These are phyloP conservation scores for Pipa parva DNA, from an alignment of 2,113 vertebrate species.

Conservation along the genomic window DNA sequence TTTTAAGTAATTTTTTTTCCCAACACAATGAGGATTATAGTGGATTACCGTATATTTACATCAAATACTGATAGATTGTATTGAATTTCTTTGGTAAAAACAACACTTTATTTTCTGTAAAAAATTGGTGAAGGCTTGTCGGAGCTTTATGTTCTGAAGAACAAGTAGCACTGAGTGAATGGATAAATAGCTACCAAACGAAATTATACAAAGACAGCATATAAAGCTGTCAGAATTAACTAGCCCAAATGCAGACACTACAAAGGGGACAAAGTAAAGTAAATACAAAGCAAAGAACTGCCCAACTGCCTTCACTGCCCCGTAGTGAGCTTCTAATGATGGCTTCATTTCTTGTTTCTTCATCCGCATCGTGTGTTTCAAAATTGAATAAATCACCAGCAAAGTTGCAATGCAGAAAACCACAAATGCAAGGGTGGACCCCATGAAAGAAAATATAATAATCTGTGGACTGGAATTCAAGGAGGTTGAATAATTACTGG, in stretches of 20 bases:
- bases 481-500: background rate
- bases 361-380: conserved; percentile 5
- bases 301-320: conserved; percentile 7
- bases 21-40: too few species aligned
- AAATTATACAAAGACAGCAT: background rate
- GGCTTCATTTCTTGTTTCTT: conserved; percentile 13
- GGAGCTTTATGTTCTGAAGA: conserved; percentile 9
- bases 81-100: too few species aligned
- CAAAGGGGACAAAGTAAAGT: conserved; percentile 12
- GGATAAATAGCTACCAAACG: conserved; percentile 15
- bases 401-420: conserved; percentile 6
- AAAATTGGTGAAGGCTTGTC: background rate
- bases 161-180: conserved; percentile 19
- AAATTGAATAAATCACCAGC: conserved; percentile 3
- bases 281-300: conserved; percentile 16
- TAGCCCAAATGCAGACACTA: background rate
- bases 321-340: conserved; percentile 10
- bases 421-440: conserved; percentile 1
- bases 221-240: background rate
- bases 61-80: too few species aligned
- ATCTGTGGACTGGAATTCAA: background rate
- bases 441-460: background rate
- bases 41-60: too few species aligned
- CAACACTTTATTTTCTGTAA: conserved; percentile 10
- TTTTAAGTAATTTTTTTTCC: too few species aligned